These are phyloP conservation scores for Sebastolobus altivelis DNA, from an alignment of 2,797 vertebrate genomes.

Conservation along the genomic window DNA sequence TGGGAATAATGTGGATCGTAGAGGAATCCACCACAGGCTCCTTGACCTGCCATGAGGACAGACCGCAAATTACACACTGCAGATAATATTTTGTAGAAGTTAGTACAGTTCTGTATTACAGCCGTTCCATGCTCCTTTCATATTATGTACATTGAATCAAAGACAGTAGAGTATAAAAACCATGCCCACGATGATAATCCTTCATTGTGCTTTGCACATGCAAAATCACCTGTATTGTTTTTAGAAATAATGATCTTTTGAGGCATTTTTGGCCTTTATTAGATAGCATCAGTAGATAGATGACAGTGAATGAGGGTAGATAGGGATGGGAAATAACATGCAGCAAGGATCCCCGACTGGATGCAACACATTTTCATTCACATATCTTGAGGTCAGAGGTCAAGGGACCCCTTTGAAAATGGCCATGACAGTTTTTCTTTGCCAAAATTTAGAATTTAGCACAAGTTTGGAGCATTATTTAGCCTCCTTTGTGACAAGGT, in stretches of 20 bases:
- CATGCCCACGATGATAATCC: not conserved
- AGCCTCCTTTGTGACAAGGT: too few relatives aligned
- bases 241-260: not conserved
- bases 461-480: too few relatives aligned
- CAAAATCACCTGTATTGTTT: not conserved
- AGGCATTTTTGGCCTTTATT: not conserved
- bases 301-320: not conserved
- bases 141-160: not conserved
- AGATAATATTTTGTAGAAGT: slow-evolving; percentile 30
- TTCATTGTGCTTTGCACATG: not conserved
- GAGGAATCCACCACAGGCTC: slow-evolving; percentile 51
- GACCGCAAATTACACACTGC: slow-evolving; percentile 54
- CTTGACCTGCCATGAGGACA: slow-evolving; percentile 51
- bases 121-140: not conserved
- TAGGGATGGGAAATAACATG: not conserved
- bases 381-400: too few relatives aligned
- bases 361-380: too few relatives aligned
- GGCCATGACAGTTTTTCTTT: too few relatives aligned
- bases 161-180: not conserved
- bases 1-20: slow-evolving; percentile 52
- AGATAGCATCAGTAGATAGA: not conserved
- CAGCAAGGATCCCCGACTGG: not conserved
- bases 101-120: slow-evolving; percentile 1
- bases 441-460: fast-evolving
- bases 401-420: too few relatives aligned